phyloP scores from a whole-genome alignment of 2,888 invertebrate genomes.

The Notodromas monacha region DNA sequence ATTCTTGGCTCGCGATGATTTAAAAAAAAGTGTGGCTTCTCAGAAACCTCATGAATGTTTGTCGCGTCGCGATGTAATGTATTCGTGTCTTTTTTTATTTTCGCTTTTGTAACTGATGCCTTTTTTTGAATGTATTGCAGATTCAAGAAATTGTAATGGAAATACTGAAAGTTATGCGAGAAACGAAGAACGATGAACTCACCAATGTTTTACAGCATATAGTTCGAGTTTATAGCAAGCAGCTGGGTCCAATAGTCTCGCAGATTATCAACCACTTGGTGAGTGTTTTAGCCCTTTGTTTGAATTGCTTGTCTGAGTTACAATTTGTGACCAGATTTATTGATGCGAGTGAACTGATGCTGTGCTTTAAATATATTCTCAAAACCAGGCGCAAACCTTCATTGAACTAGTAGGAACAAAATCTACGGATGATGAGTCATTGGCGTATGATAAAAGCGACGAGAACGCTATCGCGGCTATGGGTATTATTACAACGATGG shows the following conservation, averaged over 20 bases:
- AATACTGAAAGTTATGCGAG: constrained; percentile 55
- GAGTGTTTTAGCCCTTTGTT: constrained; percentile 10
- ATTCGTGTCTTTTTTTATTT: too few species aligned
- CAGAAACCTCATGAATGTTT: too few species aligned
- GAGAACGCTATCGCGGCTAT: constrained; percentile 89
- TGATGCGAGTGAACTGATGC: not conserved
- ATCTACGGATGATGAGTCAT: too few species aligned
- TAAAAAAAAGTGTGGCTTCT: too few species aligned
- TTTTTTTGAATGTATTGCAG: constrained; percentile 19
- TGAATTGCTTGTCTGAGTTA: constrained; percentile 2
- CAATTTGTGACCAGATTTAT: constrained; percentile 1
- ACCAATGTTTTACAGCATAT: constrained; percentile 81
- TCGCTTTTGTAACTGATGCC: constrained; percentile 6
- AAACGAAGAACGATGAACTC: constrained; percentile 89
- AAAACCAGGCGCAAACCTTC: constrained; percentile 11
- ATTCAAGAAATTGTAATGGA: constrained; percentile 49
- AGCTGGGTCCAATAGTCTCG: constrained; percentile 62
- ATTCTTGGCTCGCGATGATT: too few species aligned
- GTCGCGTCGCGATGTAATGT: too few species aligned
- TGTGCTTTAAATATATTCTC: too few species aligned
- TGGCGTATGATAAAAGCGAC: constrained; percentile 40
- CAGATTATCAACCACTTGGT: constrained; percentile 72
- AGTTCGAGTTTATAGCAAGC: constrained; percentile 57
- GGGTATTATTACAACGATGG: constrained; percentile 80
- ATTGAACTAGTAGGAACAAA: constrained; percentile 10